Conservation (phyloP, 2,888 invertebrate genomes). For the Agrotis exclamationis region DNA sequence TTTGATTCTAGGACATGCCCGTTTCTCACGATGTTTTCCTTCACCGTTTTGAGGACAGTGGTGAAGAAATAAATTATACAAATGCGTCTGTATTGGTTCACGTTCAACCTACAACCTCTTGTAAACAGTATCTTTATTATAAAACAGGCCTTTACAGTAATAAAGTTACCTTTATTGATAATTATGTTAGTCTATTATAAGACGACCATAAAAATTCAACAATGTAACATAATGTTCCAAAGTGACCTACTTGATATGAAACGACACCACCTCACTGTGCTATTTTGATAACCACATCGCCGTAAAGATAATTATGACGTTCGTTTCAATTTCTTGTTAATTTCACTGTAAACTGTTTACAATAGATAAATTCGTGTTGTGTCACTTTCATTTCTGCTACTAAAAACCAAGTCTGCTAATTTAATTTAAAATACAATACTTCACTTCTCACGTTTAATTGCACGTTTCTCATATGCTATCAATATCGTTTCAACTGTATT, state of each 20-base stretch:
- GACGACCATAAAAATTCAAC: not conserved
- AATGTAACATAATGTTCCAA: not conserved
- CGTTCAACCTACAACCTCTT: not conserved
- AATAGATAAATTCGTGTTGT: slow-evolving; percentile 26
- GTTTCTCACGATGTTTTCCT: too few species aligned
- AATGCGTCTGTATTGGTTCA: too few species aligned
- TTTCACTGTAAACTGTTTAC: slow-evolving; percentile 25
- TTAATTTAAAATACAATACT: too few species aligned
- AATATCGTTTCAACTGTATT: too few species aligned
- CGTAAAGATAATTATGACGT: slow-evolving; percentile 47
- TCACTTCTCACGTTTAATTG: too few species aligned
- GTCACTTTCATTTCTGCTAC: slow-evolving; percentile 4
- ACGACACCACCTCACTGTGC: slow-evolving; percentile 37
- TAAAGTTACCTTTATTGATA: not conserved
- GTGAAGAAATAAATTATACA: too few species aligned
- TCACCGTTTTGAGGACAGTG: too few species aligned
- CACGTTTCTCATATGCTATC: too few species aligned
- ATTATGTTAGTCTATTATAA: not conserved
- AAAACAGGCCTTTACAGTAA: not conserved
- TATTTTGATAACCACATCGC: slow-evolving; percentile 51
- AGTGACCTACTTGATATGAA: slow-evolving; percentile 52
- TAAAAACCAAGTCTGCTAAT: not conserved
- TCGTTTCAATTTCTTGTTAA: slow-evolving; percentile 39
- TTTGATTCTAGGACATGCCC: too few species aligned
- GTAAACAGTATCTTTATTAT: not conserved